A percentile compares a stretch with the other conserved stretches of the same genome.
Evolutionary conservation across 2,113 vertebrate species (phyloP).

Genomic region (Ptychochromis oligacanthus): DNA sequence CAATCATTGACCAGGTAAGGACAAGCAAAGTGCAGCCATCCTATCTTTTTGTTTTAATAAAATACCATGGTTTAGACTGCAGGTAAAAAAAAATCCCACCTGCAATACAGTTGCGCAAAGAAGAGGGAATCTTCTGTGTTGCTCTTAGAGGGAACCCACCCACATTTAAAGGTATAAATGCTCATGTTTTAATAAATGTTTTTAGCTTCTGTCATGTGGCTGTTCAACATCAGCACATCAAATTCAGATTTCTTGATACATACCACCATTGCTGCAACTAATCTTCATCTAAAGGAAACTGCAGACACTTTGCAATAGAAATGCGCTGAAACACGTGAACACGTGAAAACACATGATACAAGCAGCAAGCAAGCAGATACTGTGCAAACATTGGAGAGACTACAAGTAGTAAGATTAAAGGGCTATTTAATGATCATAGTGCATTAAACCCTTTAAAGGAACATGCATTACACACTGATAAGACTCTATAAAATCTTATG

Average conservation of each 20-base stretch:
- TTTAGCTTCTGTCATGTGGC: neutral
- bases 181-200: neutral
- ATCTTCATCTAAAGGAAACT: conserved; percentile 31
- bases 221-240: neutral
- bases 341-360: neutral
- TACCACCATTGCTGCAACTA: neutral
- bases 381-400: neutral
- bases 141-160: neutral
- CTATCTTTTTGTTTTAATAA: neutral
- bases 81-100: neutral
- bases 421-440: neutral
- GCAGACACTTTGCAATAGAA: neutral
- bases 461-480: neutral
- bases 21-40: neutral
- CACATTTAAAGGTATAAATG: neutral
- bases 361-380: too few relatives aligned
- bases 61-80: too few relatives aligned
- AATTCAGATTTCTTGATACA: neutral
- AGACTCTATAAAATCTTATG: neutral
- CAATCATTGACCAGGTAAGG: conserved; percentile 91
- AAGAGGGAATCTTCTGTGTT: neutral
- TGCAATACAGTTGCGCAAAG: neutral
- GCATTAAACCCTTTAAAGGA: neutral
- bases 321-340: too few relatives aligned
- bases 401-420: neutral